Base-by-base conservation (phyloP, 2,797 vertebrate genomes). In the Schizothorax lantsangensis region DNA sequence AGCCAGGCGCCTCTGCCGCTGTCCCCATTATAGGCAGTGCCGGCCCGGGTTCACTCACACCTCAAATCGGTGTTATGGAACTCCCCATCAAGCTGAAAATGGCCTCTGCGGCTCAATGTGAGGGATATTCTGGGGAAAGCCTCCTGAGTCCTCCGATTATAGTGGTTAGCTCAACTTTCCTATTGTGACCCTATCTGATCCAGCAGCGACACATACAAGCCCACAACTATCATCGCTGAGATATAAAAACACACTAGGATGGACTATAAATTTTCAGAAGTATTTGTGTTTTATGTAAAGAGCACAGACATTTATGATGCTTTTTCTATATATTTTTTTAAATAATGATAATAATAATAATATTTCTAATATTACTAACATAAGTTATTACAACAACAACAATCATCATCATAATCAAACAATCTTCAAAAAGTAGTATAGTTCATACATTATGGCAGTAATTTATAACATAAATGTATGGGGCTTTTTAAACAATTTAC, bases 161-260 rank as follows among this genome's bases (percentile, higher is more conserved):
- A 89, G 85, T 68, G 81, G 88, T 89, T 87, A 90, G 84, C 47
- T 86, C 83, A 83, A 83, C 85, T 86, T 81, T 69, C 74, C 77
- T 82, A 81, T 87, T 43, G 49, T 54, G 83, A 83, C 81, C 81
- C 81, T 45, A 66, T 85, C 49, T 84, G 77, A 89, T 84, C 66
- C 79, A 83, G 68, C 84, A 79, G 88, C 4, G 79, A 83, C 75
- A 83, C 68, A 83, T 49, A 80, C 87, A 86, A 87, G 83, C 57
- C 83, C 62, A 79, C 68, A 43, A 83, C 71, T 71, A 64, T 86
- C 84, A 85, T 77, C 75, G 9, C 83, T 6, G 72, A 86, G 82
- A 59, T 38, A 85, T 69, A 75, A 77, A 81, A 87, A 85, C 33
- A 11, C 79, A 69, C 47, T 71, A 64, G 52, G 23, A 71, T 43